Conservation (phyloP, 2,797 vertebrate genomes). For the Gadopsis bispinosus region DNA sequence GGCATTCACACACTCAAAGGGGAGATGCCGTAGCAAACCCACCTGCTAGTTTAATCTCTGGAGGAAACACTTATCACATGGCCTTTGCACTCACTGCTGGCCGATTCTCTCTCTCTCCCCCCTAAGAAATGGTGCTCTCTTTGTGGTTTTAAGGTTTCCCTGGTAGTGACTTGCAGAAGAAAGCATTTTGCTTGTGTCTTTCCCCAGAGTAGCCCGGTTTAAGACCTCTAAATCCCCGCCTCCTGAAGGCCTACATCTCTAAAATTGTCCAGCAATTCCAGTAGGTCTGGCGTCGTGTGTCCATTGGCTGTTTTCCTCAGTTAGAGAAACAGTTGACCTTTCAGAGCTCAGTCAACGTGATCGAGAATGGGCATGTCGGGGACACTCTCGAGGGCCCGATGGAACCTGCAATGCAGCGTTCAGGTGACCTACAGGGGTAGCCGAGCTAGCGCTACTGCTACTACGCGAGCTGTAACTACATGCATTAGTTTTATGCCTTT, state of each 20-base stretch:
- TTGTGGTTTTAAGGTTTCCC: constrained; percentile 8
- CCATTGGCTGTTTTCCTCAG: background rate
- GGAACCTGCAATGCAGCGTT: background rate
- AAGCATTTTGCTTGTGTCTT: background rate
- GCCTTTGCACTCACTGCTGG: constrained; percentile 6
- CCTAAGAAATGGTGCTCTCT: background rate
- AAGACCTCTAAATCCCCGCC: background rate
- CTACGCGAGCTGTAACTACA: too few relatives aligned
- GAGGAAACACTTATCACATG: constrained; percentile 4
- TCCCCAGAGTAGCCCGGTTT: background rate
- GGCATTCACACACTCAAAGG: constrained; percentile 38
- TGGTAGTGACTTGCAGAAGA: background rate
- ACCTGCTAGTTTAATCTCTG: background rate
- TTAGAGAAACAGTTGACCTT: background rate
- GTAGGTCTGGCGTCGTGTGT: background rate
- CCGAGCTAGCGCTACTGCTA: background rate
- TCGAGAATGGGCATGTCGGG: background rate
- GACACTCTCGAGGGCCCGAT: background rate
- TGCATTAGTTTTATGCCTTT: too few relatives aligned
- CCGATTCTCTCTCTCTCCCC: background rate
- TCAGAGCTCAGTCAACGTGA: background rate
- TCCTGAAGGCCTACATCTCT: background rate
- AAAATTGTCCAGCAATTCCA: background rate
- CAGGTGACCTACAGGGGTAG: background rate
- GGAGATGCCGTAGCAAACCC: constrained; percentile 23